Conservation (phyloP, 2,113 vertebrate species). For the Actenoides lindsayi region DNA sequence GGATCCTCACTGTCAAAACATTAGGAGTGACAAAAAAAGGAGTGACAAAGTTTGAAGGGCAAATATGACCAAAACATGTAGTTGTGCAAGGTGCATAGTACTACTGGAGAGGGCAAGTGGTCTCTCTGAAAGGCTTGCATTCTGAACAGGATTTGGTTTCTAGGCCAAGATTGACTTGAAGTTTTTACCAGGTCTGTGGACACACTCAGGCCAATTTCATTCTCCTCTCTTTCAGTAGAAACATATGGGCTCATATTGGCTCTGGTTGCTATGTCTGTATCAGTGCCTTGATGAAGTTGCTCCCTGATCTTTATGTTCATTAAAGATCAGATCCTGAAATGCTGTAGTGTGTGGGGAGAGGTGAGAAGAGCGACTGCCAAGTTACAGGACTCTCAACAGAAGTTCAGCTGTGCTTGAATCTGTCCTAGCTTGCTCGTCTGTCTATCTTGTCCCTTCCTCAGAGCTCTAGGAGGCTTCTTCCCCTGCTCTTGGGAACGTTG, state of each 20-base stretch:
- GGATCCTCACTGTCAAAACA: background rate
- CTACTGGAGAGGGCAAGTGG: background rate
- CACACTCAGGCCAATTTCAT: background rate
- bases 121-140: background rate
- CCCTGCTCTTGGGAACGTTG: background rate
- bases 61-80: background rate
- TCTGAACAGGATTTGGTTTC: background rate
- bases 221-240: background rate
- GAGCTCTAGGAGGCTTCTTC: background rate
- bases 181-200: background rate
- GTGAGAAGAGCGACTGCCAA: background rate
- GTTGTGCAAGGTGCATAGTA: background rate
- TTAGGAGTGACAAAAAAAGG: background rate
- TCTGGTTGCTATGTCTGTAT: background rate
- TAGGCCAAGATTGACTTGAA: background rate
- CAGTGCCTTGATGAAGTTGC: background rate
- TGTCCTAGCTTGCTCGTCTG: background rate
- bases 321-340: background rate
- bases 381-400: background rate
- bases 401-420: background rate
- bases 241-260: background rate
- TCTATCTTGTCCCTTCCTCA: background rate
- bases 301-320: background rate
- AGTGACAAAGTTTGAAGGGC: background rate
- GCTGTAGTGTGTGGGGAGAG: background rate